Conservation (phyloP, 1,140 invertebrate genomes). For the Plodia interpunctella region DNA sequence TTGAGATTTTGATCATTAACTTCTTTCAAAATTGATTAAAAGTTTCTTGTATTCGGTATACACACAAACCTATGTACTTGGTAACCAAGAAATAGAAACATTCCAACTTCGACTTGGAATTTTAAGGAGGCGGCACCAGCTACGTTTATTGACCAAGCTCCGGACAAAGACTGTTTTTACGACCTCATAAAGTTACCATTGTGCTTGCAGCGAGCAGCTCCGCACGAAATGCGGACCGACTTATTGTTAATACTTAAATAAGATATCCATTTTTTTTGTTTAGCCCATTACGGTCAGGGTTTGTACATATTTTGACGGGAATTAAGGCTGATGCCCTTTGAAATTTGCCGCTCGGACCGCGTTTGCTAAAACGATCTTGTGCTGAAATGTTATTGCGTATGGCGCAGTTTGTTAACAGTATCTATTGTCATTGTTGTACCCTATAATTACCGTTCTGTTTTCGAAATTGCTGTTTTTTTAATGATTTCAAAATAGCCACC, state of each 20-base stretch:
- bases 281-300: constrained; percentile 58
- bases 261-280: constrained; percentile 72
- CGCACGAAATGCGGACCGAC: constrained; percentile 49
- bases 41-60: too few species aligned
- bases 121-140: constrained; percentile 26
- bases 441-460: too few species aligned
- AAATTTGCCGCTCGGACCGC: constrained; percentile 13
- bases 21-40: too few species aligned
- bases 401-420: too few species aligned
- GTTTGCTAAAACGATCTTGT: constrained; percentile 57
- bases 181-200: constrained; percentile 59
- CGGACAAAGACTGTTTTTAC: constrained; percentile 67
- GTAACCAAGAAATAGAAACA: neutral
- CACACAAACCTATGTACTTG: neutral
- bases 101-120: neutral
- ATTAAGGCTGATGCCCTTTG: constrained; percentile 31
- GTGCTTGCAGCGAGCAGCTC: constrained; percentile 37
- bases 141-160: constrained; percentile 55
- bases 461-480: too few species aligned
- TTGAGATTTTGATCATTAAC: too few species aligned
- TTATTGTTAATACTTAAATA: constrained; percentile 71
- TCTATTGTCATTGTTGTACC: too few species aligned
- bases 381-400: constrained; percentile 22
- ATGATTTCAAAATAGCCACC: too few species aligned
- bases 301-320: constrained; percentile 74